A percentile compares a stretch with the other conserved stretches of the same genome.
phyloP scores from a whole-genome alignment of 2,113 vertebrate genomes.

The Riparia riparia region DNA sequence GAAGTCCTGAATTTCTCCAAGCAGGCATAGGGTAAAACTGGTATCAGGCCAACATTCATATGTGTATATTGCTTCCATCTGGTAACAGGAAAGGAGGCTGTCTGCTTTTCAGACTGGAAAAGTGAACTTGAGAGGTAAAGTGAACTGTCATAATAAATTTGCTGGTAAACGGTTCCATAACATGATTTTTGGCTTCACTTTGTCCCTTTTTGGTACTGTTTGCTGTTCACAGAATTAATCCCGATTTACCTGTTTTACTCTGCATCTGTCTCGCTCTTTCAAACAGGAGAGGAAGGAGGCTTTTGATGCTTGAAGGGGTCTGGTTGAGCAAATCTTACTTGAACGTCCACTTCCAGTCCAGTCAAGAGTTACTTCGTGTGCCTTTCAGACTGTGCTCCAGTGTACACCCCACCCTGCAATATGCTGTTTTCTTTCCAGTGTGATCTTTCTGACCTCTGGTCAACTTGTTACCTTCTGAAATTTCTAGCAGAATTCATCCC shows the following conservation, averaged over 20 bases:
- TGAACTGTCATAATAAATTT: conserved; percentile 1
- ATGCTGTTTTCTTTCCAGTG: background rate
- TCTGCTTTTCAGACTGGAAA: background rate
- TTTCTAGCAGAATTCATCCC: background rate
- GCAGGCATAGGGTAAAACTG: background rate
- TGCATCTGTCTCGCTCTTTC: background rate
- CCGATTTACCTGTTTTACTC: background rate
- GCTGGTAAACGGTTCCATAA: background rate
- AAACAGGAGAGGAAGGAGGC: background rate
- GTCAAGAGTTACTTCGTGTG: background rate
- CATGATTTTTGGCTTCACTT: background rate
- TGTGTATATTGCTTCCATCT: background rate
- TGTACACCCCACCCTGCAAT: background rate
- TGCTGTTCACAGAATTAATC: background rate
- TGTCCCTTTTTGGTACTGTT: background rate
- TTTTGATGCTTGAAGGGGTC: background rate
- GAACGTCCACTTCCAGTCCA: background rate
- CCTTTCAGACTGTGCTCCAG: background rate
- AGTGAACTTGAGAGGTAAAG: background rate
- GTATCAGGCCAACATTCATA: background rate
- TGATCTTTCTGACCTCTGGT: background rate
- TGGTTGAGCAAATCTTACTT: background rate
- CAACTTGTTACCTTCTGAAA: background rate
- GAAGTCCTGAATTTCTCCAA: background rate
- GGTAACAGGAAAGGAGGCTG: background rate